Evolutionary conservation across 2,113 vertebrate species (phyloP), one percentile per base, ranked within the genome.

Genomic region (Aptenodytes forsteri): DNA sequence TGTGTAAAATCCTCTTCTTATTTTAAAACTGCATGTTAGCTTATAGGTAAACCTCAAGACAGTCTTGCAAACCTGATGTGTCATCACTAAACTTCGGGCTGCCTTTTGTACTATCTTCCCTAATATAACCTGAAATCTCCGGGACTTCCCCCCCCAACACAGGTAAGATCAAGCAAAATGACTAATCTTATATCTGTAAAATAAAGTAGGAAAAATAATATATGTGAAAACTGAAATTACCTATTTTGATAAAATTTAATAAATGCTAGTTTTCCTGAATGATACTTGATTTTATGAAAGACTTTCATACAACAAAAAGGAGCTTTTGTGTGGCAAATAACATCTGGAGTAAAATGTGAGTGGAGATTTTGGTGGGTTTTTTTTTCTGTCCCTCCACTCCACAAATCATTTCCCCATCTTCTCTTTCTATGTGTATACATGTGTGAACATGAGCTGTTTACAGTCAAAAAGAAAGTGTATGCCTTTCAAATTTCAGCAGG

Each of bases 321-420:
- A 13, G 5, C 2, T 38, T 61, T 67, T 49, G 6, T 4, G 17
- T 75, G 21, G 8, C 44, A 67, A 64, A 47, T n/a, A 42, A 11
- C 3, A n/a, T 40, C 36, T 65, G 15, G 16, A 69, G 4, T 44
- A 38, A 72, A 93, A 73, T 30, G 7, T 36, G 29, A 86, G 55
- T 25, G 4, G 36, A 59, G 7, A 47, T 42, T 47, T 40, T 54
- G 16, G 10, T 61, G 12, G 6, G 2, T 0, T 5, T 22, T 50
- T 47, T 47, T 62, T 89, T 11, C 36, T 80, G 6, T n/a, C 11
- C 7, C 16, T 49, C 14, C 14, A 17, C 42, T 87, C 32, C n/a
- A n/a, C 18, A 50, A 50, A 25, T 67, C 15, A 66, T 46, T 6
- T 59, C 25, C 38, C 9, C 8, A 30, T 67, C 13, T 27, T 72